Conservation (phyloP, 30 jellyfish, hydroid and myxozoan genomes). For the Aurelia sp. region DNA sequence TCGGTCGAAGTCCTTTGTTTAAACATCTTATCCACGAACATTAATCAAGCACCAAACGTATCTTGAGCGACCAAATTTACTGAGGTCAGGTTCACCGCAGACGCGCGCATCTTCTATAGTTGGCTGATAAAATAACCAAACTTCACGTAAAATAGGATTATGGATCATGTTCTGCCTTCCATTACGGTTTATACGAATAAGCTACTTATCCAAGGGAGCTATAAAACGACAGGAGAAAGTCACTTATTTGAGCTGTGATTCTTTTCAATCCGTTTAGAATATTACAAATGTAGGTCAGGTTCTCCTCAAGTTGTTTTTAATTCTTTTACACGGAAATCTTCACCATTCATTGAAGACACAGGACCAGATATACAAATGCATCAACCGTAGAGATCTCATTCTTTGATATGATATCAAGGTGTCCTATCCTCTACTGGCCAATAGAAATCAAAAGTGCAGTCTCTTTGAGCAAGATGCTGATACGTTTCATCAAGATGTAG, state of each 20-base stretch:
- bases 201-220: slow-evolving; percentile 59
- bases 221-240: slow-evolving; percentile 54
- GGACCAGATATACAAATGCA: no score
- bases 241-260: slow-evolving; percentile 70
- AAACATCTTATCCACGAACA: slow-evolving; percentile 39
- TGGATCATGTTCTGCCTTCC: slow-evolving; percentile 56
- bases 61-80: slow-evolving; percentile 32
- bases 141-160: slow-evolving; percentile 66
- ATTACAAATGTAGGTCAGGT: no score
- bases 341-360: no score
- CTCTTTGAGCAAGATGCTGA: no score
- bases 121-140: slow-evolving; percentile 71
- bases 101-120: slow-evolving; percentile 47
- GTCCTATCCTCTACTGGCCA: no score
- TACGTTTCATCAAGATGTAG: no score
- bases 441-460: no score
- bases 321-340: no score
- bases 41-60: slow-evolving; percentile 36
- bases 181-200: slow-evolving; percentile 68
- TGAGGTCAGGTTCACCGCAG: slow-evolving; percentile 70
- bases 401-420: no score
- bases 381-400: no score
- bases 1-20: slow-evolving; percentile 14
- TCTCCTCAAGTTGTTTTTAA: no score
- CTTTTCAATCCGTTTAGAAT: slow-evolving; percentile 47